Conservation (phyloP, 2,888 invertebrate species). For the Agrochola litura region DNA sequence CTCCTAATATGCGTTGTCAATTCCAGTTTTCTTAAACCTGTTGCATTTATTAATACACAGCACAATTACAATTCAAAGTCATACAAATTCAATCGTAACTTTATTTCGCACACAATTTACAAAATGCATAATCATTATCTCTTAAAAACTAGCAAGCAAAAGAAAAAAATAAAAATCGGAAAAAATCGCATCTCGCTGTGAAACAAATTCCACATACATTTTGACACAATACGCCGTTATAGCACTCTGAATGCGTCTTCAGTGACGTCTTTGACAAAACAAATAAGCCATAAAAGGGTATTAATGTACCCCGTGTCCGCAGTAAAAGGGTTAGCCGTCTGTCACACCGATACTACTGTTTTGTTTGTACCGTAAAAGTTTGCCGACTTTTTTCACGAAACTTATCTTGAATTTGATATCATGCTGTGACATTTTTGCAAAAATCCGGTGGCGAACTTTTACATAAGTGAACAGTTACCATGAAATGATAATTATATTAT, state of each 20-base stretch:
- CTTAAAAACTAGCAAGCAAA: neutral
- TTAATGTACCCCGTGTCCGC: conserved; percentile 68
- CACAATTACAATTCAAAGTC: neutral
- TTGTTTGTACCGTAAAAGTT: conserved; percentile 47
- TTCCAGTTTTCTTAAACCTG: neutral
- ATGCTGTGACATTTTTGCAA: conserved; percentile 33
- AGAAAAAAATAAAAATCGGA: neutral
- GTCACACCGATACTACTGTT: conserved; percentile 72
- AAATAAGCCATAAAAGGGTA: conserved; percentile 72
- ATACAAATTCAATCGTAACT: neutral
- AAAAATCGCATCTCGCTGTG: conserved; percentile 74
- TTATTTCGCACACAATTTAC: neutral
- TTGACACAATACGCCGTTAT: conserved; percentile 73
- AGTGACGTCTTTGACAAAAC: conserved; percentile 76
- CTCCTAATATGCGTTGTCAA: neutral
- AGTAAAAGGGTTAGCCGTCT: conserved; percentile 73
- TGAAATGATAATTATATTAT: conserved; percentile 13
- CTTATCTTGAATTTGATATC: conserved; percentile 28
- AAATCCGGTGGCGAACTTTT: conserved; percentile 12
- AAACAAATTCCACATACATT: conserved; percentile 79
- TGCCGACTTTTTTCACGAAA: conserved; percentile 54
- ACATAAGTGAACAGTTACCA: neutral
- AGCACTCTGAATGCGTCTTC: conserved; percentile 68
- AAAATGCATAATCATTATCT: conserved; percentile 11
- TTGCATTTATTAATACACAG: neutral